Percentiles rank a stretch among this genome's conserved stretches.
Conservation (phyloP, 2,797 vertebrate species). For the Masticophis lateralis region DNA sequence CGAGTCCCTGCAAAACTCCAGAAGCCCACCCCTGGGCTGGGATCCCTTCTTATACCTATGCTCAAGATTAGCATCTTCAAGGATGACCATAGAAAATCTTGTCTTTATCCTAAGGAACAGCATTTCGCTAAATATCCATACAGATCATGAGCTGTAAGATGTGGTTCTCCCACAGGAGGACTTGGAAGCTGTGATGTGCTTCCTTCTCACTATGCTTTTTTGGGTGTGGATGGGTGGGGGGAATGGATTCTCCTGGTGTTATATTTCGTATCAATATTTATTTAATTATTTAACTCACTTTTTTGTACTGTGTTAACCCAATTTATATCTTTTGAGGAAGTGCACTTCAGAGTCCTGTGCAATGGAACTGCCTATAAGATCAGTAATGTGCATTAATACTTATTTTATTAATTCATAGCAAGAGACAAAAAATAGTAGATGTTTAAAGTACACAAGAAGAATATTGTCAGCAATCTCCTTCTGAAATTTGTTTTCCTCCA, state of each 20-base stretch:
- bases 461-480: not conserved
- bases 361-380: not conserved
- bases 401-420: not conserved
- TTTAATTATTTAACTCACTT: not conserved
- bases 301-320: not conserved
- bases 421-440: not conserved
- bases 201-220: not conserved
- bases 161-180: not conserved
- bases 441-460: not conserved
- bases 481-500: not conserved
- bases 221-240: not conserved
- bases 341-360: not conserved
- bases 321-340: not conserved
- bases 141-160: too few species aligned
- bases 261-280: not conserved
- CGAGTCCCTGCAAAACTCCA: too few species aligned
- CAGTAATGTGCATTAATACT: not conserved
- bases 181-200: not conserved
- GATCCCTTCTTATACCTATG: not conserved
- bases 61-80: not conserved
- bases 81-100: not conserved
- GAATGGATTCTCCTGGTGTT: not conserved
- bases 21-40: not conserved
- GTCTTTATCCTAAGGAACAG: not conserved
- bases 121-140: not conserved